Evolutionary conservation across 1,140 invertebrate species (phyloP).

Genomic region (Drosophila kanapiae): DNA sequence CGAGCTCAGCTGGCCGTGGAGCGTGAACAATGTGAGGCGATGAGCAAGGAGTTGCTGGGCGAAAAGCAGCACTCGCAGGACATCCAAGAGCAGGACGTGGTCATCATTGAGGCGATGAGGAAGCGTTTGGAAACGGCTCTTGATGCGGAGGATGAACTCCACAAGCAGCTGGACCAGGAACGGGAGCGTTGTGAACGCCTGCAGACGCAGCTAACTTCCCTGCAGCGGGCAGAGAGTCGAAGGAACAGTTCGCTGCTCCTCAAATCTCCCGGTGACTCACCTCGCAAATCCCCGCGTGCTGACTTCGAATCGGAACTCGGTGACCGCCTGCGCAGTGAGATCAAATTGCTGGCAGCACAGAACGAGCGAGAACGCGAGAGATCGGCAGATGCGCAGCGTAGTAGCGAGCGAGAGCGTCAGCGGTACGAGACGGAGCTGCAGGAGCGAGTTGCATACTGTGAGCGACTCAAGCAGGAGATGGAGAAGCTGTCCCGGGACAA

Average conservation of each 20-base stretch:
- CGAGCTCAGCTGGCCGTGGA: conserved; percentile 85
- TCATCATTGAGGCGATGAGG: conserved; percentile 88
- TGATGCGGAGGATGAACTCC: conserved; percentile 88
- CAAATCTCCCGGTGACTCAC: conserved; percentile 77
- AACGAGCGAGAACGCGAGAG: conserved; percentile 86
- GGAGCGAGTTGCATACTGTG: conserved; percentile 86
- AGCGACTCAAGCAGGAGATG: conserved; percentile 86
- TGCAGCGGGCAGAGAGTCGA: conserved; percentile 77
- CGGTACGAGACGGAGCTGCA: conserved; percentile 87
- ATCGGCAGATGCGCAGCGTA: conserved; percentile 84
- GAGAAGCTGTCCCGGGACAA: conserved; percentile 78
- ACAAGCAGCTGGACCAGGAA: conserved; percentile 87
- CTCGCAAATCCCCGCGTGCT: conserved; percentile 69
- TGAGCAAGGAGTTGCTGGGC: conserved; percentile 86
- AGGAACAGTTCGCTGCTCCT: conserved; percentile 66
- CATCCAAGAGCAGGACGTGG: conserved; percentile 87
- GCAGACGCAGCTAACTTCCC: conserved; percentile 77
- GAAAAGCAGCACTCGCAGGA: conserved; percentile 86
- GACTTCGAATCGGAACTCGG: conserved; percentile 85
- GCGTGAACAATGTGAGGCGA: conserved; percentile 85
- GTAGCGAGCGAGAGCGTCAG: conserved; percentile 85
- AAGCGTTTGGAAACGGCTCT: conserved; percentile 87
- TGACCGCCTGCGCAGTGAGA: conserved; percentile 86
- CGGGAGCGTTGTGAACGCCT: conserved; percentile 86
- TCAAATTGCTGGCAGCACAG: conserved; percentile 86